Conservation (phyloP, 2,888 invertebrate species). For the Vannuccia rotundouncinata region DNA sequence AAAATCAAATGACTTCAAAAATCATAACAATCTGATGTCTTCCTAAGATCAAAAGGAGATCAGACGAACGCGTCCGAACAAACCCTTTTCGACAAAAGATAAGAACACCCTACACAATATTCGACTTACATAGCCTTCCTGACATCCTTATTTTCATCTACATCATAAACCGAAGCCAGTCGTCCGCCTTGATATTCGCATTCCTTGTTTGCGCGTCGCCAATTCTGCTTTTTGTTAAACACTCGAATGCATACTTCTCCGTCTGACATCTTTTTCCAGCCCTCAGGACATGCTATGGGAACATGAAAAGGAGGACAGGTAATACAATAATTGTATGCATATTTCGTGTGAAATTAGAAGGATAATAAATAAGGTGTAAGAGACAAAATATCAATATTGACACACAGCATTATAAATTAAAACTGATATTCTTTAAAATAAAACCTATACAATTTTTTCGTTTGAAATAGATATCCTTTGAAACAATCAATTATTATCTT, state of each 20-base stretch:
- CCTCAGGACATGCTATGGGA: background rate
- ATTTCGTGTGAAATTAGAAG: background rate
- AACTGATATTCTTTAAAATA: too few relatives aligned
- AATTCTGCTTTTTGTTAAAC: background rate
- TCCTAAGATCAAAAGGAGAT: too few relatives aligned
- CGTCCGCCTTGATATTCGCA: background rate
- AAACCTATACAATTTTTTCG: too few relatives aligned
- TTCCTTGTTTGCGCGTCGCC: background rate
- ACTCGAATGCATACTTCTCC: conserved; percentile 6
- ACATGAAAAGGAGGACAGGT: background rate
- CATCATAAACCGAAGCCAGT: background rate
- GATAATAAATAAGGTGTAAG: background rate
- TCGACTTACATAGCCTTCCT: background rate
- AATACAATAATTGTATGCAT: background rate
- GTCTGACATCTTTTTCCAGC: background rate
- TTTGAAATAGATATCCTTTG: too few relatives aligned
- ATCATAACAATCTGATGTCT: too few relatives aligned
- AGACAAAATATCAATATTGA: background rate
- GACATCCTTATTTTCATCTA: background rate
- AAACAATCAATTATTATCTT: too few relatives aligned
- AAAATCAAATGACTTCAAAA: too few relatives aligned
- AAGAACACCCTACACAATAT: too few relatives aligned
- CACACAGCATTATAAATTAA: background rate
- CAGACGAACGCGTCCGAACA: too few relatives aligned
- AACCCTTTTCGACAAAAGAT: too few relatives aligned